phyloP scores from a whole-genome alignment of 2,888 invertebrate genomes.

The Eueremaeus valkanovi region DNA sequence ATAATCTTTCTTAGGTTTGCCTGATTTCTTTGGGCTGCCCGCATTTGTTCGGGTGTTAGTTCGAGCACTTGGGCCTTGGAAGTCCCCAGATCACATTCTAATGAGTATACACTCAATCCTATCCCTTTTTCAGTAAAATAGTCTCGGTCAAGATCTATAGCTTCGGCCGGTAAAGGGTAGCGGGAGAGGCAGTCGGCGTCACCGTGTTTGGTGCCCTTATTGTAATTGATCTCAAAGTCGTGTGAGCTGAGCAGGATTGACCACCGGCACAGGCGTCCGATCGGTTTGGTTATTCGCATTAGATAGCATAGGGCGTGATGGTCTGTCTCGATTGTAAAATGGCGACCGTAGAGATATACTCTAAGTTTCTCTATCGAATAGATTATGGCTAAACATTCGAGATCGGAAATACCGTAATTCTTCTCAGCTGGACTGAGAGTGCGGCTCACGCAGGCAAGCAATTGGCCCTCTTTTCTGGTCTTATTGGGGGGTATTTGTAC shows the following conservation, averaged over 20 bases:
- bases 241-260: not conserved
- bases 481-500: not conserved
- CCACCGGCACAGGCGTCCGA: not conserved
- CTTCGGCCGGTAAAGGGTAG: not conserved
- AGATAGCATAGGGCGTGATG: not conserved
- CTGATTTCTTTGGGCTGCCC: too few species aligned
- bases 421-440: not conserved
- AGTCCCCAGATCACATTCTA: not conserved
- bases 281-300: not conserved
- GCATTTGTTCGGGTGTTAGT: too few species aligned
- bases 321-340: not conserved
- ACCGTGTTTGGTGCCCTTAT: not conserved
- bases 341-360: too few species aligned
- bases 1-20: too few species aligned
- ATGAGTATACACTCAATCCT: not conserved
- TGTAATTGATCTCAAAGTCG: not conserved
- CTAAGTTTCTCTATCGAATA: too few species aligned
- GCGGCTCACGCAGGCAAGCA: not conserved
- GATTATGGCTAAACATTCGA: not conserved
- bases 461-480: too few species aligned
- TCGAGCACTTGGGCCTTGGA: too few species aligned
- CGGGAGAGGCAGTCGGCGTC: constrained; percentile 31
- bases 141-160: not conserved
- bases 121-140: not conserved
- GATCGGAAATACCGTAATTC: not conserved